Percentiles rank a stretch among this genome's conserved stretches.
Evolutionary conservation across 2,888 invertebrate species (phyloP).

Genomic region (Strigamia crassipes): DNA sequence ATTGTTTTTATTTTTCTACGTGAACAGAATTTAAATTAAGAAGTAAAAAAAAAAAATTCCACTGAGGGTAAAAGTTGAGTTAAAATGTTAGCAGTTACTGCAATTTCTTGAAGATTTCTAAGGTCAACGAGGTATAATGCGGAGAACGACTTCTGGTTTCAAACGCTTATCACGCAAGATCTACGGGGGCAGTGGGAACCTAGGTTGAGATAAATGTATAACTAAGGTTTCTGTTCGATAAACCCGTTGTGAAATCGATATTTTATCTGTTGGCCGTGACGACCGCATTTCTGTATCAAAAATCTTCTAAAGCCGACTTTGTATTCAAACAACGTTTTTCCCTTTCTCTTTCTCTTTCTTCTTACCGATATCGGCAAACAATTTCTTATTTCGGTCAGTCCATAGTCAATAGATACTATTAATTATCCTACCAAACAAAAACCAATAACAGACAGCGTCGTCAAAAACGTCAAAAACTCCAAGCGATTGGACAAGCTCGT

Average conservation of each 20-base stretch:
- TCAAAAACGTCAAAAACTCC: too few species aligned
- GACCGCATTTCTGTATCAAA: conserved; percentile 4
- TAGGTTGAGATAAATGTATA: conserved; percentile 3
- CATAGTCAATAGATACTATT: not conserved
- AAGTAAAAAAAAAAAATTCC: too few species aligned
- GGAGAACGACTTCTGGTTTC: not conserved
- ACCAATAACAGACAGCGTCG: too few species aligned
- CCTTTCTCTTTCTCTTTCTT: not conserved
- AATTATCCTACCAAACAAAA: too few species aligned
- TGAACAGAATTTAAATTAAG: too few species aligned
- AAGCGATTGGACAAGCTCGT: too few species aligned
- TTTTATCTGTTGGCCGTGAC: conserved; percentile 8
- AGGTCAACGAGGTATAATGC: conserved; percentile 11
- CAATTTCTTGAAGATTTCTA: not conserved
- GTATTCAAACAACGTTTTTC: not conserved
- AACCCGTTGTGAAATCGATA: not conserved
- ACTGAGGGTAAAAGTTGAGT: not conserved
- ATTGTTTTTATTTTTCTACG: too few species aligned
- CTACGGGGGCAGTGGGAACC: conserved; percentile 15
- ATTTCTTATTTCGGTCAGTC: not conserved
- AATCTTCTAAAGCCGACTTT: not conserved
- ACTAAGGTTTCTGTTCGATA: not conserved
- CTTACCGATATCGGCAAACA: not conserved
- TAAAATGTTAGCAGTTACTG: not conserved
- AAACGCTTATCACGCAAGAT: conserved; percentile 13